Evolutionary conservation across 2,113 vertebrate species (phyloP).

Genomic region (Antennarius striatus): DNA sequence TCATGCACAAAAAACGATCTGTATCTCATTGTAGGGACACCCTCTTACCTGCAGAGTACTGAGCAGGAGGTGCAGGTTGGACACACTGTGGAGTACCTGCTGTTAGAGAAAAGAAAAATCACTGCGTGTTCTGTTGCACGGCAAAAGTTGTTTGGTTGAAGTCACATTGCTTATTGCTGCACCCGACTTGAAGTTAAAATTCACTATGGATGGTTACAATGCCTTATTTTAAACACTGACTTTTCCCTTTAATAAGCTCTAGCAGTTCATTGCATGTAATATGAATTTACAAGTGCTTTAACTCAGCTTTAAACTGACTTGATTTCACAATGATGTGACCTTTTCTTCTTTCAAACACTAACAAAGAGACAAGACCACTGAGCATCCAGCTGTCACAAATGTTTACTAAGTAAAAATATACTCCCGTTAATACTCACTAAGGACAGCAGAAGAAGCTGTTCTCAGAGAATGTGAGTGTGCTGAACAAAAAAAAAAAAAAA

Average conservation of each 20-base stretch:
- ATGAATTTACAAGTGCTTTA: constrained; percentile 2
- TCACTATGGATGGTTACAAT: background rate
- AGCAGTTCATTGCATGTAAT: background rate
- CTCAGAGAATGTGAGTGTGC: background rate
- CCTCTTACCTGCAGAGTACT: constrained; percentile 86
- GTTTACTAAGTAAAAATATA: constrained; percentile 5
- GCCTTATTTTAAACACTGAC: constrained; percentile 1
- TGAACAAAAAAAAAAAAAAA: background rate
- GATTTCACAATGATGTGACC: constrained; percentile 2
- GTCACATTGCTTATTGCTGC: background rate
- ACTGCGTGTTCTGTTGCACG: constrained; percentile 6
- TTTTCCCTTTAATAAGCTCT: constrained; percentile 3
- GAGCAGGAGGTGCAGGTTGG: constrained; percentile 88
- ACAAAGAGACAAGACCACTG: constrained; percentile 9
- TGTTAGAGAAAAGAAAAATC: constrained; percentile 56
- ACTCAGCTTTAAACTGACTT: constrained; percentile 10
- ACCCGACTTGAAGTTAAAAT: constrained; percentile 11
- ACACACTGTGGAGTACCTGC: constrained; percentile 88
- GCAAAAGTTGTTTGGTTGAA: background rate
- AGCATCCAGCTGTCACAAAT: constrained; percentile 9
- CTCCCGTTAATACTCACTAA: constrained; percentile 1
- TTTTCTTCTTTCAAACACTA: constrained; percentile 21
- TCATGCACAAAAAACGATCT: background rate
- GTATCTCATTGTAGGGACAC: background rate
- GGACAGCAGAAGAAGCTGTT: constrained; percentile 12